Base-by-base conservation (phyloP, 1,140 invertebrate genomes). In the Schlechtendalia chinensis region DNA sequence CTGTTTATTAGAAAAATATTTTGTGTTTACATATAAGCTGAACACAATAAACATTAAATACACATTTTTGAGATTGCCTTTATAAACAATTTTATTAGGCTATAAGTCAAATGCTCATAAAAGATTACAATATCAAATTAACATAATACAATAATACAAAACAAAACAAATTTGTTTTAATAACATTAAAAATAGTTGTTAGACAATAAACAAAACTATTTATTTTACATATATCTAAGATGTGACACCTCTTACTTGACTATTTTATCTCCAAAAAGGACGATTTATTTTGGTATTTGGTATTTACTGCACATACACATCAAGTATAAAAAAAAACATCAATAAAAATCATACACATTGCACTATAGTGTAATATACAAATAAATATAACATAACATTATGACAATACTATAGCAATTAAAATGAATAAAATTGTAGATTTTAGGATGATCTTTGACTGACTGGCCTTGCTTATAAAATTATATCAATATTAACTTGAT, bases 111-210 rank as follows among this genome's bases (percentile, higher is more conserved):
- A 67, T 32, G 27, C 29, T 32, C 27, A 67, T 39, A 67, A 45
- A 67, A n/a, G n/a, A 67, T 67, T 67, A 67, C 63, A 67, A n/a
- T 45, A 19, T 67, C 19, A 14, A n/a, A 67, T 39, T 4, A n/a
- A 39, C 63, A 39, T 29, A 67, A 50, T 50, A 69, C 65, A 67
- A 67, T 69, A 69, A 50, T 67, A 67, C 3, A 67, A 67, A 67
- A 67, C 65, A 47, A 39, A 67, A 67, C 27, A 50, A 24, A 24
- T 50, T 50, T 17, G 39, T 50, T 50, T 50, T 19, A 1, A 69
- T 69, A 69, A 69, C 65, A 69, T 69, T 27, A 27, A 47, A 47
- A 69, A 69, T 67, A 45, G n/a, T 32, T 69, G 10, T 69, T 69
- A 69, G 0, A 1, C 22, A 47, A 69, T 27, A 50, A 69, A 47